These are phyloP conservation scores for Podilymbus podiceps DNA, from an alignment of 2,113 vertebrate species.

Conservation along the genomic window DNA sequence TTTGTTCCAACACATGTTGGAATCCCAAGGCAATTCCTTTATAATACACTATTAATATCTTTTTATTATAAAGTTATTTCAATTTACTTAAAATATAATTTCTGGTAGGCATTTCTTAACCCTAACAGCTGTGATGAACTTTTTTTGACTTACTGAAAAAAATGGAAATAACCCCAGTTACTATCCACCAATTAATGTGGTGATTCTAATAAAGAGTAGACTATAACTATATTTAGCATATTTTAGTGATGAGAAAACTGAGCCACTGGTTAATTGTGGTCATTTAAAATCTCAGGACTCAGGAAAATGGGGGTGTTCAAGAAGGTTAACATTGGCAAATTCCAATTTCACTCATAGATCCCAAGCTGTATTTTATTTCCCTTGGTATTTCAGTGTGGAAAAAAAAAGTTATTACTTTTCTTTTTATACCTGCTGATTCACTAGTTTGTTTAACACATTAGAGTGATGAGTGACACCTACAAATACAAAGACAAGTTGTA, in stretches of 20 bases:
- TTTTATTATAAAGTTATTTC: neutral
- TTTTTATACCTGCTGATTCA: neutral
- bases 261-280: accelerated
- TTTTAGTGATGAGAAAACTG: neutral
- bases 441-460: neutral
- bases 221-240: neutral
- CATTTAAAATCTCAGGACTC: neutral
- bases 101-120: neutral
- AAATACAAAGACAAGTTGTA: neutral
- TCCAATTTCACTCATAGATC: neutral
- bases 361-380: neutral
- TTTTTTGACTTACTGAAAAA: neutral
- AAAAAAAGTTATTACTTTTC: neutral
- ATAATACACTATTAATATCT: neutral
- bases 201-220: neutral
- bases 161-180: neutral
- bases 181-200: neutral
- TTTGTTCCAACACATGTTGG: neutral
- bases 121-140: neutral
- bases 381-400: neutral
- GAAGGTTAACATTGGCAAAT: neutral
- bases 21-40: neutral
- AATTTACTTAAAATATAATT: neutral
- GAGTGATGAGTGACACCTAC: neutral
- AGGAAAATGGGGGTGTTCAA: neutral